phyloP scores from a whole-genome alignment of 2,888 invertebrate genomes.

The Rhagonycha fulva region DNA sequence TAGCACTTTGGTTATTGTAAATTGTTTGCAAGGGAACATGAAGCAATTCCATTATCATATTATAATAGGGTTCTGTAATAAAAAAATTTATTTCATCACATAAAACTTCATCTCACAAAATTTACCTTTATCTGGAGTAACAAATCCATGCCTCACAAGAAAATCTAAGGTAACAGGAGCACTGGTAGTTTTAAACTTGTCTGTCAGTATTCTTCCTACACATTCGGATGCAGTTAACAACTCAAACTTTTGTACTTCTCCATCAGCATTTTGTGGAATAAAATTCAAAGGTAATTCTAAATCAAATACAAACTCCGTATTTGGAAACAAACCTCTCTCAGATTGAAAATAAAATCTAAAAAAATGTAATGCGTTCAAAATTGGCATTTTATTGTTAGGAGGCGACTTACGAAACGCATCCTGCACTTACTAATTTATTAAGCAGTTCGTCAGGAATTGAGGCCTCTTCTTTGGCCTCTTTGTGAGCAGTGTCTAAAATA shows the following conservation, averaged over 20 bases:
- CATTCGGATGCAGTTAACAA: constrained; percentile 82
- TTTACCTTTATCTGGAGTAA: constrained; percentile 87
- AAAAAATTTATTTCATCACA: not conserved
- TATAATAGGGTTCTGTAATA: constrained; percentile 79
- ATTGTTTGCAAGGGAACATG: constrained; percentile 87
- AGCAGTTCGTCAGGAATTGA: constrained; percentile 82
- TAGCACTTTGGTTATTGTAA: constrained; percentile 59
- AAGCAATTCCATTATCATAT: constrained; percentile 81
- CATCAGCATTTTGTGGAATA: constrained; percentile 89
- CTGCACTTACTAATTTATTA: constrained; percentile 74
- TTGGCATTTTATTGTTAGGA: not conserved
- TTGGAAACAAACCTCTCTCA: constrained; percentile 90
- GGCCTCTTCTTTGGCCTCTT: constrained; percentile 94
- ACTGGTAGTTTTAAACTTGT: constrained; percentile 92
- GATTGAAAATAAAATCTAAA: constrained; percentile 86
- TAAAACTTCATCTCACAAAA: not conserved
- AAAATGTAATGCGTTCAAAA: constrained; percentile 1
- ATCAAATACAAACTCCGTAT: constrained; percentile 93
- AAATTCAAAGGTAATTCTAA: constrained; percentile 89
- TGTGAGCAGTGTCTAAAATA: constrained; percentile 86
- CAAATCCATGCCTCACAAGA: constrained; percentile 86
- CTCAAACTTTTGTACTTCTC: constrained; percentile 92
- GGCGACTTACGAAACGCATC: constrained; percentile 73
- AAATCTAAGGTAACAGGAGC: constrained; percentile 91
- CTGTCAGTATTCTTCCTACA: constrained; percentile 77